These are phyloP conservation scores for Aphidoletes aphidimyza DNA, from an alignment of 2,888 invertebrate genomes.

Conservation along the genomic window DNA sequence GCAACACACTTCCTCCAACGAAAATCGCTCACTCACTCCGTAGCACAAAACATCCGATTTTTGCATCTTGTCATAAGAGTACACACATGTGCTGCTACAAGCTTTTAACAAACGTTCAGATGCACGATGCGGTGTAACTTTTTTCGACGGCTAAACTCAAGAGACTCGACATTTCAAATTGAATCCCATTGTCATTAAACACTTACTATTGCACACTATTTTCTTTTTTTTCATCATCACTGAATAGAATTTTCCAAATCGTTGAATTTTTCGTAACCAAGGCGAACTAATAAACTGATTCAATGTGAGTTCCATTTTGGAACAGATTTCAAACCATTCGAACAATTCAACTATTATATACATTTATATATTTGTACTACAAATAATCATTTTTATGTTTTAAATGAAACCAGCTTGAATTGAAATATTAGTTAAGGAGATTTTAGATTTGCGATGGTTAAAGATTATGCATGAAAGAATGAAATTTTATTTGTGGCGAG, in stretches of 20 bases:
- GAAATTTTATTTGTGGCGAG: too few relatives aligned
- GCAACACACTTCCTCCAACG: background rate
- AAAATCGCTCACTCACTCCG: background rate
- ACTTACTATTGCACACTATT: background rate
- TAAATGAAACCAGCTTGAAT: too few relatives aligned
- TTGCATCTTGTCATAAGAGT: background rate
- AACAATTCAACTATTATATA: too few relatives aligned
- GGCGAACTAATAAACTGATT: background rate
- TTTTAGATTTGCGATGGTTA: too few relatives aligned
- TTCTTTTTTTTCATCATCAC: background rate
- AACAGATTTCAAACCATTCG: too few relatives aligned
- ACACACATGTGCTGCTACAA: conserved; percentile 1
- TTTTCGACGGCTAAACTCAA: background rate
- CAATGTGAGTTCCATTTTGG: too few relatives aligned
- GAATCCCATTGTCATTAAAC: conserved; percentile 49
- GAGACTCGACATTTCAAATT: conserved; percentile 6
- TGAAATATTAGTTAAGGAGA: too few relatives aligned
- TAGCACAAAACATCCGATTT: background rate
- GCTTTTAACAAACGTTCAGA: background rate
- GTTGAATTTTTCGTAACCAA: conserved; percentile 1
- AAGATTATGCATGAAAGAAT: too few relatives aligned
- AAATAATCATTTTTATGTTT: too few relatives aligned
- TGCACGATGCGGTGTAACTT: background rate
- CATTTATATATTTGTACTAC: too few relatives aligned
- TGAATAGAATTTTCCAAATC: background rate